phyloP scores from a whole-genome alignment of 2,797 vertebrate species.

The Steatocranus sp. region DNA sequence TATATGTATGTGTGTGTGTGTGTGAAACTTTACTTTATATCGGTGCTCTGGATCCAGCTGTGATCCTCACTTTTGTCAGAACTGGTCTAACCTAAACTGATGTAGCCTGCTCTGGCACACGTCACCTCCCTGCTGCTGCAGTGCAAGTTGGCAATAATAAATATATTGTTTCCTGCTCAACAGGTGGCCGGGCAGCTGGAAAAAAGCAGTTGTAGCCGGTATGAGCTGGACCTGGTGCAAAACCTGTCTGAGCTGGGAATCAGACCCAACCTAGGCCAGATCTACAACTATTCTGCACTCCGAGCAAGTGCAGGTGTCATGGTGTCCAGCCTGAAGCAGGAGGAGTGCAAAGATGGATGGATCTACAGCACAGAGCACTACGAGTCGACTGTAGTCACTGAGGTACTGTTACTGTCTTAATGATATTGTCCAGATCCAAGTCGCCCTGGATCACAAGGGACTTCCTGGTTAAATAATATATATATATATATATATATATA shows the following conservation, averaged over 20 bases:
- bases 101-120: background rate
- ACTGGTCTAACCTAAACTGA: background rate
- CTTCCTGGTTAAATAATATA: background rate
- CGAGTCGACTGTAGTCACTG: slow-evolving; percentile 45
- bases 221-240: slow-evolving; percentile 24
- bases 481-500: background rate
- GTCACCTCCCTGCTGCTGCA: background rate
- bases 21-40: background rate
- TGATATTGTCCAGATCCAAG: background rate
- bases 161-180: background rate
- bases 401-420: slow-evolving; percentile 27
- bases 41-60: background rate
- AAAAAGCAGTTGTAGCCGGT: slow-evolving; percentile 53
- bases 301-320: background rate
- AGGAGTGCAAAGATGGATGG: slow-evolving; percentile 56
- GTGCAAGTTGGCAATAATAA: background rate
- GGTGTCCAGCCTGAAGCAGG: slow-evolving; percentile 25
- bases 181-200: background rate
- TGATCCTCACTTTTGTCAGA: background rate
- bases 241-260: slow-evolving; percentile 32
- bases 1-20: too few species aligned
- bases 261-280: background rate
- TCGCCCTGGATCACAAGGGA: background rate
- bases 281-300: background rate
- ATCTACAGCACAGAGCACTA: slow-evolving; percentile 45